Evolutionary conservation across 2,113 vertebrate species (phyloP), one percentile per base, ranked within the genome.

Genomic region (Gopherus evgoodei): DNA sequence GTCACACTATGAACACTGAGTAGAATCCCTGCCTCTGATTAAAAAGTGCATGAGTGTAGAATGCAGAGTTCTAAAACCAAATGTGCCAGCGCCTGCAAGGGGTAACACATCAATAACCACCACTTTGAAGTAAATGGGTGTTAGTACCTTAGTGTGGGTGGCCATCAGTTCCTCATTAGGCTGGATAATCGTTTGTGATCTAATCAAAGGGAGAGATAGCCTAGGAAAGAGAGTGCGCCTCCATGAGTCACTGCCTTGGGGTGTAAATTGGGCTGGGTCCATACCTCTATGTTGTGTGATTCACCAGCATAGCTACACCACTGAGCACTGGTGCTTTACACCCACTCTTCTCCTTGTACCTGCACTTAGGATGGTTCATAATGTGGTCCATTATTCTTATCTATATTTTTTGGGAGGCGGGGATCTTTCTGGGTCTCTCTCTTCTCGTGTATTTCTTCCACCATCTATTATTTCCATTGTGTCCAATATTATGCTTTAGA

Each of bases 401-500:
- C 11, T 65, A 87, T 12, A 8, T 3, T 2, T 31, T 7, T 81
- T 94, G 80, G 72, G 8, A 8, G 8, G 10, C 10, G 47, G 47
- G 19, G 8, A 65, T 96, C 89, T 88, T 93, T 95, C 90, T 88
- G 21, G 35, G 53, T 91, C 50, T 86, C 88, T 95, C 93, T 87
- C 81, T 96, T 91, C 83, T 86, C 75, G 47, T 86, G 86, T 72
- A 84, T 42, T 91, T 88, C 94, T 95, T 91, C 90, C 65, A 83
- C 78, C 95, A 91, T 13, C 31, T 96, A 42, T 93, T 94, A 50
- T 38, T 94, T 90, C 76, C 69, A 94, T 56, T 95, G 6, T 94
- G 86, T 91, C 95, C 96, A 90, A 95, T 88, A 80, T 95, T 94
- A 75, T 95, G 86, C 86, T 57, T 97, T 65, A 84, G 91, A 86